Base-by-base conservation (phyloP, 2,888 invertebrate species). In the Cephus sareptanus region DNA sequence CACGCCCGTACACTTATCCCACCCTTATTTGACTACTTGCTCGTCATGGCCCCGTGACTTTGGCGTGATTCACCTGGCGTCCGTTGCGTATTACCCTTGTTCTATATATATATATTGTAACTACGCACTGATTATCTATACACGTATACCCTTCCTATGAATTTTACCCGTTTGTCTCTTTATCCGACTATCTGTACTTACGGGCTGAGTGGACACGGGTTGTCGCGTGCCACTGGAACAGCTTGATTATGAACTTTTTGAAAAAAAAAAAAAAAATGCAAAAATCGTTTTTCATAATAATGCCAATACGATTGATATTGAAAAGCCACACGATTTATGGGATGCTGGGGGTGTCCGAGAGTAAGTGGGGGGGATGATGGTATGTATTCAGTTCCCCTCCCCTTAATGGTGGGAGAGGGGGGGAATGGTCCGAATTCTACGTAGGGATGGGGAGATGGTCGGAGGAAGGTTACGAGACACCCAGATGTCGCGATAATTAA, bases 61-160 rank as follows among this genome's bases (percentile, higher is more conserved):
- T 85, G 90, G 90, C 91, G 90, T 91, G 91, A 91, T 91, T 91
- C 91, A 91, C 91, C 91, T 91, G 91, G 91, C 82, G 85, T 77
- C 89, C 88, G 90, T 90, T 88, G 88, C 85, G 83, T 87, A 86
- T 89, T 89, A 88, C 85, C 86, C 85, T 12, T 35, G 12, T 12
- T 35, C 35, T 35, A 12, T 35, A 35, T 40, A 40, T 40, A 56
- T 56, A 40, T 40, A 40, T 82, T 79, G 81, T 80, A 73, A 31
- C 31, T 31, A 33, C 75, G 79, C 85, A 69, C 81, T 83, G 86
- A 86, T 86, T 85, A 84, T 83, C 82, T 79, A 73, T 77, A 81
- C 78, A 85, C 71, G 71, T 71, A 71, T n/a, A 71, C 71, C 31
- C 31, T 12, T 71, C 34, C 75, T 79, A 76, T 40, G 79, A 81